Evolutionary conservation across 2,888 invertebrate species (phyloP), one percentile per base, ranked within the genome.

Genomic region (Celastrina argiolus): DNA sequence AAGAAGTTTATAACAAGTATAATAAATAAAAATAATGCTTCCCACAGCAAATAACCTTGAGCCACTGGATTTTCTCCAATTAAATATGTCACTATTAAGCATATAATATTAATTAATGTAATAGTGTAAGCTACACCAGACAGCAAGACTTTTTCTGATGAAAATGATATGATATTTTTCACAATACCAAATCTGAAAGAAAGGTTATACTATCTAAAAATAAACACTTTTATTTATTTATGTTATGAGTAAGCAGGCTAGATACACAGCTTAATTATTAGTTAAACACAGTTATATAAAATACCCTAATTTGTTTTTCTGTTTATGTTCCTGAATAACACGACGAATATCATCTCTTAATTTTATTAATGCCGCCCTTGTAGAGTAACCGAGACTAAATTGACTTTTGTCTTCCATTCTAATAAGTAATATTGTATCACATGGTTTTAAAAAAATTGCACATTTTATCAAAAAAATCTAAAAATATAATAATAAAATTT

Each of bases 271-370:
- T 51, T n/a, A 58, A 39, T 42, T 67, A n/a, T n/a, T 42, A 63
- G 2, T 28, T 31, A n/a, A n/a, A 31, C 31, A 67, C 22, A 63
- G 59, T 34, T 58, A 41, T 3, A 26, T 26, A 41, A 66, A 56
- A 91, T 75, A 90, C 93, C 84, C 83, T 79, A 81, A 77, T 61
- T 81, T 77, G 78, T 91, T 92, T 70, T 92, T 93, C 73, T 92
- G 86, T 81, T 93, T 93, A 79, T 94, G 94, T 69, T 94, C 93
- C 59, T 91, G 83, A 68, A 96, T 86, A 68, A 94, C 92, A 70
- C 84, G 83, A 72, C 92, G 91, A 72, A 97, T 94, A 80, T 96
- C 96, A 74, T 93, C 92, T 74, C 94, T 93, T 69, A 97, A 90
- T 77, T 93, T 94, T 71, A 92, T 87, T 67, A 97, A 82, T 28